Evolutionary conservation across 2,888 invertebrate species (phyloP).

Genomic region (Aphelenchoides bicaudatus): DNA sequence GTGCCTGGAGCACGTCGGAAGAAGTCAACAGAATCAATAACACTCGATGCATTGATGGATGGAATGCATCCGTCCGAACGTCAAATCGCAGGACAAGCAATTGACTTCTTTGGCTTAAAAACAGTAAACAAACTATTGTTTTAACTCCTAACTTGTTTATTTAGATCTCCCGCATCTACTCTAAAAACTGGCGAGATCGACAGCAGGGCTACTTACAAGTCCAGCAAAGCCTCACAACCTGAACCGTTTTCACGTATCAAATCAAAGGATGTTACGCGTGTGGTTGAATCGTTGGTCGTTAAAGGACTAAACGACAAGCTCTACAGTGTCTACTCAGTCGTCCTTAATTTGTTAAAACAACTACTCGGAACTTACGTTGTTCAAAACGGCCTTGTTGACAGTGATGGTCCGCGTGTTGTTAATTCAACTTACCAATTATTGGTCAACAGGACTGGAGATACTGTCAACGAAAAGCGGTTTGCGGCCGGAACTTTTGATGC

Average conservation of each 20-base stretch:
- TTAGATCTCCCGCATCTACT: conserved; percentile 28
- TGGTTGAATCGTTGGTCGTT: conserved; percentile 23
- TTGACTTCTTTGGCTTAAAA: conserved; percentile 25
- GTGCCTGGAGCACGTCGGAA: conserved; percentile 23
- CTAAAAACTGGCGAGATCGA: conserved; percentile 34
- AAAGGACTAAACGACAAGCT: conserved; percentile 30
- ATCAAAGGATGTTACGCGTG: conserved; percentile 9
- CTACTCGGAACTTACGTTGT: conserved; percentile 17
- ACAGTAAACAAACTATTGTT: conserved; percentile 16
- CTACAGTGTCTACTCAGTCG: conserved; percentile 20
- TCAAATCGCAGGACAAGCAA: conserved; percentile 18
- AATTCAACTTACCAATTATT: conserved; percentile 29
- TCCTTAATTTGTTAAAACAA: conserved; percentile 17
- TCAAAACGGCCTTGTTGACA: conserved; percentile 18
- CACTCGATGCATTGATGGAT: conserved; percentile 22
- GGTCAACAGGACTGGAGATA: conserved; percentile 37
- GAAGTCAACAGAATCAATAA: conserved; percentile 13
- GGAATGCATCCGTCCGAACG: conserved; percentile 24
- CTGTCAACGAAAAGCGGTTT: conserved; percentile 30
- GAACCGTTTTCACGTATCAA: neutral
- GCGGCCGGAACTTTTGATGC: conserved; percentile 14
- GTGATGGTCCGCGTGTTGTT: conserved; percentile 25
- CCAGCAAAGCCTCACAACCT: neutral
- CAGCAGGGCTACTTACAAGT: conserved; percentile 21
- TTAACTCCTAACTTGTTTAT: neutral